phyloP scores from a whole-genome alignment of 37 sponge, comb jelly and placozoan genomes.

The Aphrocallistes beatrix region DNA sequence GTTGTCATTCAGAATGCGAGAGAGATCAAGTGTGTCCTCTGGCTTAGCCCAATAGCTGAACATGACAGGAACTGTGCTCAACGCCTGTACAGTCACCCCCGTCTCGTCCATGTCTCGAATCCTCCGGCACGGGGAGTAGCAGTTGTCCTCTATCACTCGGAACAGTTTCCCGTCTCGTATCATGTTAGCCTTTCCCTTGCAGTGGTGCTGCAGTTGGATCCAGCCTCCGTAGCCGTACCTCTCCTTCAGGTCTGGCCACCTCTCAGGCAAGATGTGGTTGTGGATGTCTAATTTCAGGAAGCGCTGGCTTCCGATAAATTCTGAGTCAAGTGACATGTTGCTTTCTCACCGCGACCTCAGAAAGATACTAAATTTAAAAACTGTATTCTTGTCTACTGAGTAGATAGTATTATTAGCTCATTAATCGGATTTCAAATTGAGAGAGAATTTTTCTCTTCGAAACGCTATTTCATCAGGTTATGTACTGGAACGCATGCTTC shows the following conservation, averaged over 20 bases:
- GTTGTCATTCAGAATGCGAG: conserved; percentile 64
- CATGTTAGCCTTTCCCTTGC: conserved; percentile 77
- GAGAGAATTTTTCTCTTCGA: no score
- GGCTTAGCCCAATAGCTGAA: conserved; percentile 69
- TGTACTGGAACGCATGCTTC: no score
- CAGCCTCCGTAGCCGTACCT: conserved; percentile 86
- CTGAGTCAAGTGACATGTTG: not conserved
- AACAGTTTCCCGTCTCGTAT: conserved; percentile 75
- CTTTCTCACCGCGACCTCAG: no score
- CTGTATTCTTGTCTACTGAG: no score
- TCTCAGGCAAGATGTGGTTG: conserved; percentile 72
- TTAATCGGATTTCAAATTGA: no score
- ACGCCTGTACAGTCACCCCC: conserved; percentile 71
- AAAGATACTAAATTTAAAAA: no score
- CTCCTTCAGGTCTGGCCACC: conserved; percentile 85
- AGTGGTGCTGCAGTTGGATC: conserved; percentile 83
- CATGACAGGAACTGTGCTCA: conserved; percentile 89
- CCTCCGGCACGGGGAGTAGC: conserved; percentile 62
- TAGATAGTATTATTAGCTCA: no score
- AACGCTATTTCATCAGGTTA: no score
- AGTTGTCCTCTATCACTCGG: conserved; percentile 72
- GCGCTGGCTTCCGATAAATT: not conserved
- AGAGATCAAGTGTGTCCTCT: conserved; percentile 76
- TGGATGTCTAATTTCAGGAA: conserved; percentile 65
- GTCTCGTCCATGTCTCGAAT: conserved; percentile 72